Evolutionary conservation across 1,140 invertebrate genomes (phyloP), one percentile per base, ranked within the genome.

Genomic region (Piezodorus guildinii): DNA sequence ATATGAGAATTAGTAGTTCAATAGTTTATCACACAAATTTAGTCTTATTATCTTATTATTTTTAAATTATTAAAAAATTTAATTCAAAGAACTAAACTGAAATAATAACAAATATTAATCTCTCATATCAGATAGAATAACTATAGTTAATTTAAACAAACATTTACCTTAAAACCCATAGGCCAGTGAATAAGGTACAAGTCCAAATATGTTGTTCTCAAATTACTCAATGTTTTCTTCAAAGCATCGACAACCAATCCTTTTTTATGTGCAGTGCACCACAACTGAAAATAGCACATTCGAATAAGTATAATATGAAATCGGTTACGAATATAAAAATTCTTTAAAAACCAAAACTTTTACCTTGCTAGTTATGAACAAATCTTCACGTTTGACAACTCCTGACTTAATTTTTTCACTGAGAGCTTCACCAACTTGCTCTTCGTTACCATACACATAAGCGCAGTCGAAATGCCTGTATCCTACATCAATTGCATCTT

Each of bases 391-490:
- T 69, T 82, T 85, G 14, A 91, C 78, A 1, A 79, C 74, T 39
- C 86, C 88, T 68, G 87, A 81, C 0, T 76, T 74, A 54, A 95
- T 80, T 70, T 87, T 84, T 15, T 83, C 80, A 34, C 81, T 78
- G 5, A 96, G 77, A 0, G 82, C 91, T 63, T 76, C 75, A 1
- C 92, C 93, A 21, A 96, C 83, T 77, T 92, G 88, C 51, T 80
- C 78, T 74, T 96, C 91, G 74, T 95, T 96, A 56, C 77, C 72
- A 73, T 91, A 93, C n/a, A 85, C 78, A 69, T 78, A 78, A 19
- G 90, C 90, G 76, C 88, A 88, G 73, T 93, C 90, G 68, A 93
- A 81, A 73, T 91, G 88, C 2, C 89, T 74, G 73, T 93, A 93
- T 0, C 90, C 90, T 62, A 79, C 75, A 70, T 86, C 79, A 60